Conservation (phyloP, 2,888 invertebrate genomes). For the Orthonevra nobilis region DNA sequence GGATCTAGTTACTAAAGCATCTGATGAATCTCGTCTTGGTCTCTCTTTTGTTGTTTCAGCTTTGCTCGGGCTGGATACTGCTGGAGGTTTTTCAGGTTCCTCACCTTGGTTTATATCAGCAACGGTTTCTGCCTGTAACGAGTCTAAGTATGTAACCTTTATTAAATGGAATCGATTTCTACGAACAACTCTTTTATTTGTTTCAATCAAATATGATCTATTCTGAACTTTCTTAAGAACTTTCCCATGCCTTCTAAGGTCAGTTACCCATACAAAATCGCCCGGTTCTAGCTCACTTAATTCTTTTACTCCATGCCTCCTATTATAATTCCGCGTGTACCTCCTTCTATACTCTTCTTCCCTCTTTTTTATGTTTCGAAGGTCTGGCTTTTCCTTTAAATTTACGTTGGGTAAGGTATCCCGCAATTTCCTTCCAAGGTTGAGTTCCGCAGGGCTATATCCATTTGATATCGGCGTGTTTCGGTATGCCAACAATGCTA, state of each 20-base stretch:
- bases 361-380: neutral
- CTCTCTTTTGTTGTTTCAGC: neutral
- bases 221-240: constrained; percentile 2
- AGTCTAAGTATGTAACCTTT: constrained; percentile 5
- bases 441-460: constrained; percentile 1
- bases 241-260: constrained; percentile 6
- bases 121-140: neutral
- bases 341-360: neutral
- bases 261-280: constrained; percentile 6
- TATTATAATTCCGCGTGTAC: constrained; percentile 1
- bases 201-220: constrained; percentile 17
- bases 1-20: neutral
- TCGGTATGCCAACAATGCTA: neutral
- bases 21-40: neutral
- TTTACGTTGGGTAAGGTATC: neutral
- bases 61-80: too few species aligned
- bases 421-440: neutral
- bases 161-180: constrained; percentile 17
- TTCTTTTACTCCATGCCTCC: neutral
- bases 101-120: neutral
- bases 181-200: constrained; percentile 1
- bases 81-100: neutral
- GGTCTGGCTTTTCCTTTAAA: neutral
- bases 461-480: constrained; percentile 1
- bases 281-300: neutral